Percentiles rank a stretch among this genome's conserved stretches.
phyloP scores from a whole-genome alignment of 2,113 vertebrate genomes.

The Natator depressus region DNA sequence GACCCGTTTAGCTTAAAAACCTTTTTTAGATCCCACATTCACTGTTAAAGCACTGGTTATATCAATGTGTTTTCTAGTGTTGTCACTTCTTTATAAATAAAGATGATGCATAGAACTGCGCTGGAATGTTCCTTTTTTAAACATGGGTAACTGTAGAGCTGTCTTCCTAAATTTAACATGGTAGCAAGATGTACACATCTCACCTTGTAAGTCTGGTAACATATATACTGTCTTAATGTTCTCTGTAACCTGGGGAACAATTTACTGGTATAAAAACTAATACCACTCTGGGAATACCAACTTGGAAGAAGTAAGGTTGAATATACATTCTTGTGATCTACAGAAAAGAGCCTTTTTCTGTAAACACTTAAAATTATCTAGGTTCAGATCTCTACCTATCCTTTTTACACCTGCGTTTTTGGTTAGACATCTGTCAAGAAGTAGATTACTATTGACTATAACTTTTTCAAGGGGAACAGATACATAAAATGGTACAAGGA shows the following conservation, averaged over 20 bases:
- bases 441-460: not conserved
- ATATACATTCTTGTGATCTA: not conserved
- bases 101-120: conserved; percentile 52
- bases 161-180: not conserved
- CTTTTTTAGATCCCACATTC: conserved; percentile 77
- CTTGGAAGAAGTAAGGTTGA: not conserved
- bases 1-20: conserved; percentile 62
- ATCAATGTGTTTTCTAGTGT: conserved; percentile 83
- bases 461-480: too few relatives aligned
- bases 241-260: not conserved
- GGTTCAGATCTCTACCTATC: not conserved
- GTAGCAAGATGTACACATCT: not conserved
- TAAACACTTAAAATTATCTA: not conserved
- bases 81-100: conserved; percentile 84
- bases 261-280: not conserved
- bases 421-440: not conserved
- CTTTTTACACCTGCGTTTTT: not conserved
- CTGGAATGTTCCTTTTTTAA: conserved; percentile 66
- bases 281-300: not conserved
- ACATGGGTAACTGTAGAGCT: not conserved
- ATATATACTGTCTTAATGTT: not conserved
- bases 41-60: conserved; percentile 77
- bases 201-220: not conserved
- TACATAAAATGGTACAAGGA: not conserved
- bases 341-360: not conserved